Evolutionary conservation across 2,113 vertebrate genomes (phyloP).

Genomic region (Calidris pugnax): DNA sequence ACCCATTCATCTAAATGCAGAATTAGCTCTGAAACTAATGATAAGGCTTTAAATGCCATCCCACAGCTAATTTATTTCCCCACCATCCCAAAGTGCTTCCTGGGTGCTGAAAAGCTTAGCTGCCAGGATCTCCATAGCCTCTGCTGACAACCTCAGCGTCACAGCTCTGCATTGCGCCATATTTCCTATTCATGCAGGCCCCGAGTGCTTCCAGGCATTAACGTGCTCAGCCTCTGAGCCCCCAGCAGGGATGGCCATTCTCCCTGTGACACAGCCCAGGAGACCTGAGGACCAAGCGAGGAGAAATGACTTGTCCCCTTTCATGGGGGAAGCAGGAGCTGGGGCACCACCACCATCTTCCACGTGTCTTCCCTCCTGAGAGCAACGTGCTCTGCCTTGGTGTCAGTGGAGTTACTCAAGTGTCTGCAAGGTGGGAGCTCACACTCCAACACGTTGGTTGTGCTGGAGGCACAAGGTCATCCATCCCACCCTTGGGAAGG

Average conservation of each 20-base stretch:
- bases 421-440: neutral
- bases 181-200: neutral
- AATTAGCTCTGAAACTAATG: conserved; percentile 33
- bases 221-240: neutral
- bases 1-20: conserved; percentile 59
- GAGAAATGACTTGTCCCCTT: neutral
- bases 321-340: neutral
- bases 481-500: neutral
- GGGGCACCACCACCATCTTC: neutral
- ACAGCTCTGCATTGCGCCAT: neutral
- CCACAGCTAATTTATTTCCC: conserved; percentile 38
- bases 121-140: conserved; percentile 12
- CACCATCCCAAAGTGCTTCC: conserved; percentile 10
- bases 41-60: conserved; percentile 47
- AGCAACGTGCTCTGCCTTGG: neutral
- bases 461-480: neutral
- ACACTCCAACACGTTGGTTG: neutral
- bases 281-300: neutral
- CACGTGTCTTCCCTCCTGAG: neutral
- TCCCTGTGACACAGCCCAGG: neutral
- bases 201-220: neutral
- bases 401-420: neutral
- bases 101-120: conserved; percentile 42
- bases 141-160: neutral
- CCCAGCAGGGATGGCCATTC: neutral